Conservation (phyloP, 2,888 invertebrate species). For the Mechanitis messenoides region DNA sequence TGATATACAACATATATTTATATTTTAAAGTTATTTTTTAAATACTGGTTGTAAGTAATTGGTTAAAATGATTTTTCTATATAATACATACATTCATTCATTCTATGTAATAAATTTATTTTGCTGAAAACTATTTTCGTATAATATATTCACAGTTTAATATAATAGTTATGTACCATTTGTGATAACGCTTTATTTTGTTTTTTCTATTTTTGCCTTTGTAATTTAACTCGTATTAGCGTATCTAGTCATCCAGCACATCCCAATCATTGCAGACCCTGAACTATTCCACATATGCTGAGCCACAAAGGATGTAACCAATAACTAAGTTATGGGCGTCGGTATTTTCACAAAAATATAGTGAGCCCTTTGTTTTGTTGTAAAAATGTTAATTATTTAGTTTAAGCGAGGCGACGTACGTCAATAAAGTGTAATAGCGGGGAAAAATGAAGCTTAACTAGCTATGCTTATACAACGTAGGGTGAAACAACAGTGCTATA, state of each 20-base stretch:
- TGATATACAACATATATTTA: too few species aligned
- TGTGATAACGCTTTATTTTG: too few species aligned
- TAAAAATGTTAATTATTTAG: slow-evolving; percentile 30
- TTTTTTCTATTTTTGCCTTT: too few species aligned
- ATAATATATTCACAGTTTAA: too few species aligned
- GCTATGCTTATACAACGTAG: slow-evolving; percentile 26
- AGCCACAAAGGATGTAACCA: slow-evolving; percentile 1
- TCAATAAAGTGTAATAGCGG: slow-evolving; percentile 40
- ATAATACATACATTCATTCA: too few species aligned
- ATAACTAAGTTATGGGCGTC: not conserved
- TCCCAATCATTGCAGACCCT: not conserved
- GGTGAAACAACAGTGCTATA: slow-evolving; percentile 35
- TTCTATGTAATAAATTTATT: too few species aligned
- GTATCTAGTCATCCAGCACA: not conserved
- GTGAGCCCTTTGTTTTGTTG: slow-evolving; percentile 11
- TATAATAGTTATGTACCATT: too few species aligned
- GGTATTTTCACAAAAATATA: not conserved
- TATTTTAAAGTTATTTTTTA: too few species aligned
- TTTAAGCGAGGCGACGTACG: slow-evolving; percentile 20
- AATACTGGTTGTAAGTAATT: too few species aligned
- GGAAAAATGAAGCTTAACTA: slow-evolving; percentile 51
- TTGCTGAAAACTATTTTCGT: too few species aligned
- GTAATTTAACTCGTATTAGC: too few species aligned
- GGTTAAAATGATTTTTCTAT: too few species aligned
- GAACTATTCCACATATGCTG: slow-evolving; percentile 1